Evolutionary conservation across 35 echinoderm and acorn worm species (phyloP), one percentile per base, ranked within the genome.

Genomic region (Apostichopus parvimensis): DNA sequence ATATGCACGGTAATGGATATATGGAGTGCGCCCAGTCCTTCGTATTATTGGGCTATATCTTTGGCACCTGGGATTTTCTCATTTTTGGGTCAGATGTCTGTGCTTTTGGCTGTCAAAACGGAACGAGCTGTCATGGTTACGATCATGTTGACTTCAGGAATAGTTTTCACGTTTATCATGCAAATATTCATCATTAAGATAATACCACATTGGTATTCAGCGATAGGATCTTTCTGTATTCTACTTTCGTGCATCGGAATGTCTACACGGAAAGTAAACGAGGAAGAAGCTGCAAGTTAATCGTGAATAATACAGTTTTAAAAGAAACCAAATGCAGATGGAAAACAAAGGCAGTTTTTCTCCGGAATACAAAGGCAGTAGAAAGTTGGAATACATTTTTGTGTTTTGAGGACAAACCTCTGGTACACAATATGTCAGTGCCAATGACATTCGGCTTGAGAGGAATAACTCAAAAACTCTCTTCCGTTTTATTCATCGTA

Each of bases 131-230:
- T 91, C 53, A 53, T 78, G 15, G 89, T 91, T 15, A 78, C 89
- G 10, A 79, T 91, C 8, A 56, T 79, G 20, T n/a, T 77, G 6
- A 91, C 89, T 10, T 34, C 53, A 57, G 89, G 79, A 59, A 79
- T 91, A 17, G 57, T 91, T 24, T 78, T 91, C 53, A 91, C 89
- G 58, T 91, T 91, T 26, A 22, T 79, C 9, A 8, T 91, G 89
- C 89, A 91, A 68, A 78, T 91, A 22, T 57, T 68, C 0, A 91
- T 91, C 20, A n/a, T 79, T 57, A 13, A 79, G 6, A 91, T 91
- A 57, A 59, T 68, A 18, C 89, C 89, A 0, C 52, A 77, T 57
- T 91, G 89, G 89, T 78, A 91, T 53, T 91, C 89, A 18, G 77
- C 76, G 13, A 59, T 79, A 23, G 89, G 89, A 18, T 72, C 89